Conservation (phyloP, 2,113 vertebrate species). For the Piprites chloris region DNA sequence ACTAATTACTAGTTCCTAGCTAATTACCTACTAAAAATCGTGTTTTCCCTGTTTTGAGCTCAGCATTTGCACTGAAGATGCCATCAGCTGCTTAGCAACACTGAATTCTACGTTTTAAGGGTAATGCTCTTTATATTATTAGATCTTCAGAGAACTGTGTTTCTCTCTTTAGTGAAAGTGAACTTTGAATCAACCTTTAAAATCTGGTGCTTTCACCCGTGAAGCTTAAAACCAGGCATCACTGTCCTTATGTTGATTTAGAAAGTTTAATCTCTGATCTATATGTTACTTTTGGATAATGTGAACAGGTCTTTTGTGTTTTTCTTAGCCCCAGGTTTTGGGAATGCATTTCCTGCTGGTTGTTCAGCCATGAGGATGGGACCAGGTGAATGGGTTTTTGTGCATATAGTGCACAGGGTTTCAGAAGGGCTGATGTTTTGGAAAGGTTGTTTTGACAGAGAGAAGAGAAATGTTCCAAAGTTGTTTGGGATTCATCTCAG, state of each 20-base stretch:
- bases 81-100: constrained; percentile 19
- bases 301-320: neutral
- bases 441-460: neutral
- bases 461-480: neutral
- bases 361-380: neutral
- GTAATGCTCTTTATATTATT: neutral
- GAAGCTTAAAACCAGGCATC: neutral
- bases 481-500: neutral
- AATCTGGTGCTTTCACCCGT: neutral
- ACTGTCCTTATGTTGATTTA: neutral
- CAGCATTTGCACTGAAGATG: neutral
- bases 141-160: neutral
- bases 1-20: neutral
- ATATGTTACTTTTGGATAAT: neutral
- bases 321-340: neutral
- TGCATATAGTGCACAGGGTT: accelerated
- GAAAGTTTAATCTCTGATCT: neutral
- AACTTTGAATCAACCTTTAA: neutral
- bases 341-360: neutral
- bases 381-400: neutral
- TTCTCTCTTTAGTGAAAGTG: neutral
- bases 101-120: neutral
- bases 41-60: neutral
- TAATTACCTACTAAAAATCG: neutral
- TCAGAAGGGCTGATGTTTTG: neutral